Evolutionary conservation across 2,888 invertebrate species (phyloP), one percentile per base, ranked within the genome.

Genomic region (Spodoptera littoralis): DNA sequence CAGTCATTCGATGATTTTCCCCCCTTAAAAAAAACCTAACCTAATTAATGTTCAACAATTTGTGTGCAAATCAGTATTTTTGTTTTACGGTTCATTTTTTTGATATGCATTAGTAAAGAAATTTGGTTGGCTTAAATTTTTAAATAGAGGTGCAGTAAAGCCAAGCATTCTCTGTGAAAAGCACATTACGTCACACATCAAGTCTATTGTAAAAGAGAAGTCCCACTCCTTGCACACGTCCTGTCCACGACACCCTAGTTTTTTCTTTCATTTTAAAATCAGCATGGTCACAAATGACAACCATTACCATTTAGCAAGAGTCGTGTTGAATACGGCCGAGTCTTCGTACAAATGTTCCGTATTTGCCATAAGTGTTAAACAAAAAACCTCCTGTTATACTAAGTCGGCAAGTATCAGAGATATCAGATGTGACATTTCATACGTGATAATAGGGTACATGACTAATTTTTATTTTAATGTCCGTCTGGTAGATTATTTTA

Each of bases 311-410:
- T 71, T 71, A 74, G 60, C 65, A 65, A 54, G n/a, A 44, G 56
- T 56, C 59, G 59, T 63, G 68, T 61, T 54, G 63, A 64, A 76
- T 64, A 75, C 52, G 43, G 47, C 69, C 58, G 73, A 55, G 44
- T 58, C 47, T 65, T 61, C 52, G 45, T 58, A 62, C 60, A 66
- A 77, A 77, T 77, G 77, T 77, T 77, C 73, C 73, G 77, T 77
- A 77, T 77, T 77, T 60, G 65, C 77, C 76, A 69, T 79, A 79
- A 66, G 62, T 59, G 65, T 65, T 54, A 59, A 60, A 69, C 65
- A 77, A 77, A 72, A 70, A 62, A 63, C 54, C 62, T 77, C 63
- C 76, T 60, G 73, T 70, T 77, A 76, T 56, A 77, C 69, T 70
- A 64, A 65, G 59, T 56, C 58, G 44, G 11, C 61, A 69, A 64